Evolutionary conservation across 2,888 invertebrate genomes (phyloP).

Genomic region (Meganola albula): DNA sequence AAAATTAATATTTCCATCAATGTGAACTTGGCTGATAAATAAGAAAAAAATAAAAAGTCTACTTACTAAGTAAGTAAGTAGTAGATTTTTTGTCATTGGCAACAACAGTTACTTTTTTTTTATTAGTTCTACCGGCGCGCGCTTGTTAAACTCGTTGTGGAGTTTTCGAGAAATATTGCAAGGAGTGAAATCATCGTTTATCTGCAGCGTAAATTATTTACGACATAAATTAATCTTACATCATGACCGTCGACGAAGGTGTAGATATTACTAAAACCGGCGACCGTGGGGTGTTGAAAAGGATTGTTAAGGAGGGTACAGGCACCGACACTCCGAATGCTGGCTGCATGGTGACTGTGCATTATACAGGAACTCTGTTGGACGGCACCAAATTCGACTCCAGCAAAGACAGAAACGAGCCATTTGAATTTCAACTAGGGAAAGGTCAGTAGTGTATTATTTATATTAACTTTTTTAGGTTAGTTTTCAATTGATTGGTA

Average conservation of each 20-base stretch:
- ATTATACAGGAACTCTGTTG: conserved; percentile 92
- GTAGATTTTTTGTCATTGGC: not conserved
- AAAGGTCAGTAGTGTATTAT: conserved; percentile 79
- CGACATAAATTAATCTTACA: conserved; percentile 4
- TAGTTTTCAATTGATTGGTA: too few relatives aligned
- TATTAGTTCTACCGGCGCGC: conserved; percentile 16
- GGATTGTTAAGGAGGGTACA: conserved; percentile 84
- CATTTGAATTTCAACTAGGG: conserved; percentile 92
- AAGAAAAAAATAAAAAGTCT: too few relatives aligned
- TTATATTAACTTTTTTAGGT: too few relatives aligned
- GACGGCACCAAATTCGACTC: conserved; percentile 96
- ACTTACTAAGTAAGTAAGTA: too few relatives aligned
- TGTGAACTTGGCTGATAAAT: too few relatives aligned
- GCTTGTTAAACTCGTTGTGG: conserved; percentile 6
- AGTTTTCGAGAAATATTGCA: conserved; percentile 17
- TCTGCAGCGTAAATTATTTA: conserved; percentile 1
- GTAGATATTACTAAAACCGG: conserved; percentile 58
- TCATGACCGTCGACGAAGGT: conserved; percentile 66
- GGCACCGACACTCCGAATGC: conserved; percentile 83
- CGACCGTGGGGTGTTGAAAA: conserved; percentile 88
- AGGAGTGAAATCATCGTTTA: not conserved
- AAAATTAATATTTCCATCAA: too few relatives aligned
- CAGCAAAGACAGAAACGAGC: conserved; percentile 87
- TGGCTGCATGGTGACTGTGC: conserved; percentile 85
- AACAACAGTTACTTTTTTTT: not conserved